Evolutionary conservation across 2,797 vertebrate species (phyloP).

Genomic region (Sphenopsis melanotis): DNA sequence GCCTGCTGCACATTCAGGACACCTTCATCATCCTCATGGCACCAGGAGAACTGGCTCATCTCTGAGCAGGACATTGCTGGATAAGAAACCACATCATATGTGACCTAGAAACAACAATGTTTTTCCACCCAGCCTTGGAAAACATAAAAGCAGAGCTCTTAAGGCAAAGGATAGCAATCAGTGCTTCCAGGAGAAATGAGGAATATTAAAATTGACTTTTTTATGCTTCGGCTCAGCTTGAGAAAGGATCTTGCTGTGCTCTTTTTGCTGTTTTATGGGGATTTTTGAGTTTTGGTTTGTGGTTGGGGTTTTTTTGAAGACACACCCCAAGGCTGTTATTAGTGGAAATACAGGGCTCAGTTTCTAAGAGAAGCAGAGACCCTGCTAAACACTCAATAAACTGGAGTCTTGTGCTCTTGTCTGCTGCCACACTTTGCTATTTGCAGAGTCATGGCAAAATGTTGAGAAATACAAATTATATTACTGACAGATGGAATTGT

Average conservation of each 20-base stretch:
- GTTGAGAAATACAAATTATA: not conserved
- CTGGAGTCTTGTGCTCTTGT: not conserved
- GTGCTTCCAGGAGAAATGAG: not conserved
- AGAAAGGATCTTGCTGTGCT: not conserved
- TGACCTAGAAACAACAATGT: not conserved
- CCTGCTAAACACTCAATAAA: not conserved
- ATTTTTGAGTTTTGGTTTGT: not conserved
- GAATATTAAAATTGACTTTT: conserved; percentile 9
- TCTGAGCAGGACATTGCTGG: not conserved
- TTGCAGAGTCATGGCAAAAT: not conserved
- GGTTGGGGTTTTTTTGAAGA: not conserved
- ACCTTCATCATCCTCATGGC: not conserved
- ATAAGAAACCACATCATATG: not conserved
- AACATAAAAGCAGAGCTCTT: not conserved
- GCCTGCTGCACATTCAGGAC: not conserved
- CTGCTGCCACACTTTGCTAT: not conserved
- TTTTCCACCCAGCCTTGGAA: conserved; percentile 19
- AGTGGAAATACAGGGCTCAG: not conserved
- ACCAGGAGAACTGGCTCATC: not conserved
- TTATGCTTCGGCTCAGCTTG: not conserved
- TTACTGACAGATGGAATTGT: not conserved
- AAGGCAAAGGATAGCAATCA: not conserved
- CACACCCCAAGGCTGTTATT: not conserved
- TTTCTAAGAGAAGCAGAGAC: not conserved
- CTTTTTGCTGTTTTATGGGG: not conserved